phyloP scores from a whole-genome alignment of 1,140 invertebrate genomes.

The Mactra quadrangularis region DNA sequence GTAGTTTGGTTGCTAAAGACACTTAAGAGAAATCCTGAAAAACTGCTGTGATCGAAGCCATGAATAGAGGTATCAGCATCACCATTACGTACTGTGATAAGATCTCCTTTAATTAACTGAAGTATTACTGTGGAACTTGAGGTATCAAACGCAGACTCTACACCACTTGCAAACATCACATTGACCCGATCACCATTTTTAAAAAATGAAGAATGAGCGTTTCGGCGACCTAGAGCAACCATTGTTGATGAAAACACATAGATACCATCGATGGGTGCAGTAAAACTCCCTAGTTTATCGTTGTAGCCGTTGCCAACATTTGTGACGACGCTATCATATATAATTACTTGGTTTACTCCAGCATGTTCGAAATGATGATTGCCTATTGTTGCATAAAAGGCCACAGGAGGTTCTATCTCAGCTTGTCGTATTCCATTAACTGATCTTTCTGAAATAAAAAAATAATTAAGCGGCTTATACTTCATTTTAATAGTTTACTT shows the following conservation, averaged over 20 bases:
- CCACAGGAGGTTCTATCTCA: no score
- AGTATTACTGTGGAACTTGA: background rate
- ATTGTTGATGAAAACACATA: no score
- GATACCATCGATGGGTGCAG: background rate
- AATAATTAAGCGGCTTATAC: no score
- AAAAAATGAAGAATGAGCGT: background rate
- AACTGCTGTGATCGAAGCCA: background rate
- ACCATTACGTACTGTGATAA: background rate
- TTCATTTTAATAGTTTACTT: no score
- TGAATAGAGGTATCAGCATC: background rate
- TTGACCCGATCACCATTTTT: background rate
- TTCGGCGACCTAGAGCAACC: background rate
- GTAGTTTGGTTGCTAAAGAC: no score
- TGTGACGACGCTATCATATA: no score
- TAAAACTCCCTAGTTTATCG: background rate
- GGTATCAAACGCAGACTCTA: background rate
- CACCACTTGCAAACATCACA: background rate
- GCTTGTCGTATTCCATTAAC: no score
- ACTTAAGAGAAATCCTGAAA: background rate
- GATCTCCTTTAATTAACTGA: background rate
- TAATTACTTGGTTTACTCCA: background rate
- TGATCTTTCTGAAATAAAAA: no score
- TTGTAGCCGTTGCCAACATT: background rate
- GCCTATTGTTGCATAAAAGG: no score
- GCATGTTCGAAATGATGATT: background rate